Percentiles rank a stretch among this genome's conserved stretches.
Evolutionary conservation across 2,113 vertebrate species (phyloP).

Genomic region (Ptilonorhynchus violaceus): DNA sequence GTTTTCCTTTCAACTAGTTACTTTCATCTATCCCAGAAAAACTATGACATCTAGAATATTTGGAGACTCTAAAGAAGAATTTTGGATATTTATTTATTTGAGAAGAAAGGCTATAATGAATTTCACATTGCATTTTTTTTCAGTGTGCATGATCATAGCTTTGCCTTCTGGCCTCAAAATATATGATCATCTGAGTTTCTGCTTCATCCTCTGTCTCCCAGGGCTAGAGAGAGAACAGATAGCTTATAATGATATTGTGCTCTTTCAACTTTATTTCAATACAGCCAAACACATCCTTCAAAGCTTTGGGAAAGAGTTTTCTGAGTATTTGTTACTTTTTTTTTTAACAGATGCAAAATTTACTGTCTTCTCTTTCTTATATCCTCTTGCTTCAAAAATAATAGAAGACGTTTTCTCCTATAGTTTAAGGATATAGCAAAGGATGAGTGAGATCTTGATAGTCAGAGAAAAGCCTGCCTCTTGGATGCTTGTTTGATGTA

Average conservation of each 20-base stretch:
- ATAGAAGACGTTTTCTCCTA: background rate
- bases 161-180: background rate
- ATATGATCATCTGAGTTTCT: background rate
- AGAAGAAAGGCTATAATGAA: background rate
- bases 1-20: background rate
- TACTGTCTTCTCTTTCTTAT: background rate
- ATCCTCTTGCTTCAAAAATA: background rate
- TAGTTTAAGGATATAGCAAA: background rate
- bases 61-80: background rate
- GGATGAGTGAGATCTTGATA: background rate
- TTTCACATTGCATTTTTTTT: background rate
- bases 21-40: background rate
- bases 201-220: background rate
- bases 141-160: background rate
- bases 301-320: background rate
- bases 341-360: background rate
- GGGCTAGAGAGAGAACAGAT: background rate
- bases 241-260: background rate
- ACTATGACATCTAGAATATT: background rate
- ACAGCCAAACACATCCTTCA: background rate
- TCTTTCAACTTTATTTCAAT: background rate
- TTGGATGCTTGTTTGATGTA: background rate
- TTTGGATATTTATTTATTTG: background rate
- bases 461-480: background rate
- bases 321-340: background rate